phyloP scores from a whole-genome alignment of 2,797 vertebrate genomes.

The Mastacembelus armatus region DNA sequence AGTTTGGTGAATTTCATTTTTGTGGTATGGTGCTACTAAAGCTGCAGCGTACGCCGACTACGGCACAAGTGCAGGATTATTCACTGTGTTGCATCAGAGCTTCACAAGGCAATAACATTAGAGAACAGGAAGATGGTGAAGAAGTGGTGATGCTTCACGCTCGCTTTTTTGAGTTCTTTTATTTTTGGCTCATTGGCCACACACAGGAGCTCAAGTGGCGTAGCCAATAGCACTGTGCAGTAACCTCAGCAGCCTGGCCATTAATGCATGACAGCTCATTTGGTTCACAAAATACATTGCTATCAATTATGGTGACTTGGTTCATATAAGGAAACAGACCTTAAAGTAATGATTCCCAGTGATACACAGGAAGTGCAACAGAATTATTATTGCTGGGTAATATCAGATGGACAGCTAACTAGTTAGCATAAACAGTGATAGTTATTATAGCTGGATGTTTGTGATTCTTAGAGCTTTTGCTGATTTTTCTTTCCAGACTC shows the following conservation, averaged over 20 bases:
- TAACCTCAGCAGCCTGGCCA: constrained; percentile 42
- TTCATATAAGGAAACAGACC: too few species aligned
- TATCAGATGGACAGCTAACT: background rate
- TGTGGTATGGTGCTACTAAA: background rate
- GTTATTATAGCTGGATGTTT: background rate
- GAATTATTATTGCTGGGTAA: too few species aligned
- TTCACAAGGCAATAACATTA: constrained; percentile 38
- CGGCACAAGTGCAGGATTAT: constrained; percentile 28
- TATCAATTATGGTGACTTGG: too few species aligned
- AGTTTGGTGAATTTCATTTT: constrained; percentile 7
- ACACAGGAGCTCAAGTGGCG: constrained; percentile 49
- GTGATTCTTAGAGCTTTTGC: background rate
- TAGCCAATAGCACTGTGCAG: constrained; percentile 46
- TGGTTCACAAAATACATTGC: constrained; percentile 5
- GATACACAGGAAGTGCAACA: too few species aligned
- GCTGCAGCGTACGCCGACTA: constrained; percentile 3
- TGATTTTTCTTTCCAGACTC: constrained; percentile 13
- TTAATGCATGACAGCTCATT: constrained; percentile 48
- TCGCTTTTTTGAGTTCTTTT: constrained; percentile 60
- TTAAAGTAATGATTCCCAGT: too few species aligned
- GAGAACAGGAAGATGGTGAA: constrained; percentile 68
- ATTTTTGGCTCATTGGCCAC: constrained; percentile 63
- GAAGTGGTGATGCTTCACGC: constrained; percentile 56
- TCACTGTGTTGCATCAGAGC: constrained; percentile 46
- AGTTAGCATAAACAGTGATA: too few species aligned